Conservation (phyloP, 2,888 invertebrate species). For the Clunio marinus region DNA sequence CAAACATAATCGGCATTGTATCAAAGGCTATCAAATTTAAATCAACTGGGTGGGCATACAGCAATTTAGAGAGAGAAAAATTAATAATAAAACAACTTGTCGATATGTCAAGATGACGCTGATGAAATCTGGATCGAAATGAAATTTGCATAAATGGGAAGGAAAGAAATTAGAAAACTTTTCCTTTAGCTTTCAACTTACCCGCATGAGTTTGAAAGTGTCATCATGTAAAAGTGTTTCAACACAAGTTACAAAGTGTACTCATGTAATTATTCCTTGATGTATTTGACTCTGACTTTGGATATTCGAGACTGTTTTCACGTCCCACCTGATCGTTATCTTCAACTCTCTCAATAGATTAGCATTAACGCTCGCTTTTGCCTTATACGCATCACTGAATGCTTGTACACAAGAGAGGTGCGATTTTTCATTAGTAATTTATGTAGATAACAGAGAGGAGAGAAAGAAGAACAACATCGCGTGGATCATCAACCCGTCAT, state of each 20-base stretch:
- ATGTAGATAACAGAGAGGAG: no score
- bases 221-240: background rate
- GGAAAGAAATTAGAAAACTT: background rate
- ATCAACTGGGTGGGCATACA: background rate
- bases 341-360: no score
- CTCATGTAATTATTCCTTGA: background rate
- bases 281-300: no score
- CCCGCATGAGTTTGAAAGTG: background rate
- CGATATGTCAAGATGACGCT: slow-evolving; percentile 1
- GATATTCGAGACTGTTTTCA: no score
- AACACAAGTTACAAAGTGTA: background rate
- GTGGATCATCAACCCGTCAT: background rate
- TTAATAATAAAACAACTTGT: background rate
- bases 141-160: slow-evolving; percentile 10
- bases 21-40: background rate
- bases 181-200: background rate
- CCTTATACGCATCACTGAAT: no score
- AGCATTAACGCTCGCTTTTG: no score
- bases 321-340: background rate
- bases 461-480: background rate
- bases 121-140: background rate
- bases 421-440: no score
- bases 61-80: no score
- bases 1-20: no score
- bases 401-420: no score